Evolutionary conservation across 2,797 vertebrate genomes (phyloP).

Genomic region (Etheostoma perlongum): DNA sequence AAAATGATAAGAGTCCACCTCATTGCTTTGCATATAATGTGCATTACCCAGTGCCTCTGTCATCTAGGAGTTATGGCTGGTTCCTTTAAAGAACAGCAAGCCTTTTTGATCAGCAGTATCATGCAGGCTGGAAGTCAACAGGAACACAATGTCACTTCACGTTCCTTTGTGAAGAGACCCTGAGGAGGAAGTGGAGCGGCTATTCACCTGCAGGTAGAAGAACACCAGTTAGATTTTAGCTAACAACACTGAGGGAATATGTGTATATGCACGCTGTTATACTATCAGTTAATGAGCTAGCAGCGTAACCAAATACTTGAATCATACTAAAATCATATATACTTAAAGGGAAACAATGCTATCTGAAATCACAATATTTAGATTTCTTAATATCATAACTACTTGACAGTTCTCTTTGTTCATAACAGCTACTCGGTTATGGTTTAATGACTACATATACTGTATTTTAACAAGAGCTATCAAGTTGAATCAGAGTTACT

Average conservation of each 20-base stretch:
- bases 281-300: background rate
- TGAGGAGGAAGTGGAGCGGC: conserved; percentile 87
- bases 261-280: background rate
- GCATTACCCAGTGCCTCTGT: conserved; percentile 54
- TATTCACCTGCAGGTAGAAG: conserved; percentile 88
- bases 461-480: background rate
- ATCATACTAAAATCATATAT: background rate
- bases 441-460: background rate
- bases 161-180: conserved; percentile 93
- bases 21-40: conserved; percentile 65
- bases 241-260: background rate
- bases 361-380: background rate
- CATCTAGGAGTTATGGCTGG: conserved; percentile 60
- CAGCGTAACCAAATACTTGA: background rate
- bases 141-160: conserved; percentile 75
- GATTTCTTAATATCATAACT: no score
- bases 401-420: background rate
- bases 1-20: conserved; percentile 46
- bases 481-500: background rate
- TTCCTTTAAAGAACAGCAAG: conserved; percentile 60
- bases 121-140: conserved; percentile 30
- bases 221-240: conserved; percentile 34
- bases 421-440: background rate
- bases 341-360: background rate
- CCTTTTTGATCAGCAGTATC: conserved; percentile 48